phyloP scores from a whole-genome alignment of 2,113 vertebrate species.

The Malurus elegans region DNA sequence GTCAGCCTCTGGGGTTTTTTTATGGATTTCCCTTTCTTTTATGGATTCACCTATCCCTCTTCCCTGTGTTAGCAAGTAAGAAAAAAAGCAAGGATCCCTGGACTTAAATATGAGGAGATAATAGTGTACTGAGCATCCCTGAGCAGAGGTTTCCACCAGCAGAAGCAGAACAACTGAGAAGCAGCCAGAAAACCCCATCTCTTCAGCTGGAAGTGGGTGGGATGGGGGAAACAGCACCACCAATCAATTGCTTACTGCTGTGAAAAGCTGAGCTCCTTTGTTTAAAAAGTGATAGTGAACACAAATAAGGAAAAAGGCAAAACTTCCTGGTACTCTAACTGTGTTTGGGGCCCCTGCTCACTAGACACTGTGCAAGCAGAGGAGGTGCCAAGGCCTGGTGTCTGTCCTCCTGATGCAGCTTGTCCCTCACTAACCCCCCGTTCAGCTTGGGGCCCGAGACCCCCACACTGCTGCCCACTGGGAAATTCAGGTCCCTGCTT shows the following conservation, averaged over 20 bases:
- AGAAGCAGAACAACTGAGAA: neutral
- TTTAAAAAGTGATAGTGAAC: neutral
- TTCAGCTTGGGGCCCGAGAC: accelerated
- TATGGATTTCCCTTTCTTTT: neutral
- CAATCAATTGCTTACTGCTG: neutral
- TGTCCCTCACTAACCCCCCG: neutral
- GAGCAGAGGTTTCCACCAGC: neutral
- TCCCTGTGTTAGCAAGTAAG: neutral
- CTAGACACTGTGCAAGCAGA: neutral
- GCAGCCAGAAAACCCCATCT: neutral
- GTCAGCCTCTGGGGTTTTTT: neutral
- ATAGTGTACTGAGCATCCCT: neutral
- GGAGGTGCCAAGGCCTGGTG: accelerated
- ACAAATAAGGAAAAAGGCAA: neutral
- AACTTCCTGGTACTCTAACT: neutral
- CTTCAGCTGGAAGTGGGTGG: neutral
- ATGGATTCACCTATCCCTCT: neutral
- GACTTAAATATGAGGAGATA: neutral
- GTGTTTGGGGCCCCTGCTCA: neutral
- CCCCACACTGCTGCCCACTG: neutral
- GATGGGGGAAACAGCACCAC: neutral
- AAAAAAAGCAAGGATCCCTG: neutral
- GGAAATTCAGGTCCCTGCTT: neutral
- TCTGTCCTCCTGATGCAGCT: neutral
- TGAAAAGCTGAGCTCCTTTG: neutral